Base-by-base conservation (phyloP, 2,888 invertebrate genomes). In the Drosophila paramelanica region DNA sequence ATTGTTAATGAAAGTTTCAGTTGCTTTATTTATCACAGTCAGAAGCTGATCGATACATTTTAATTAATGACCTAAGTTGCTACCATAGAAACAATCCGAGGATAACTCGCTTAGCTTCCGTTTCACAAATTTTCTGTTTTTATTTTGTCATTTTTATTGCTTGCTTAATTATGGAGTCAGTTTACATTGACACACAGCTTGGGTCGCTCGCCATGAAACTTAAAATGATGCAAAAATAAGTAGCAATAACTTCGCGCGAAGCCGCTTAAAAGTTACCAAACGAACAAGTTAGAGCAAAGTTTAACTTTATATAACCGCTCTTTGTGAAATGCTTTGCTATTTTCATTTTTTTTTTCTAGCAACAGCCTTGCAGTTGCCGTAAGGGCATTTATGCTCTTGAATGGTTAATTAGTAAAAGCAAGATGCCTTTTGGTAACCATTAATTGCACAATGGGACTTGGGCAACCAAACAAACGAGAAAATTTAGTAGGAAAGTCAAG, bases 231-330 rank as follows among this genome's bases (percentile, higher is more conserved):
- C 77, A 87, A 82, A 82, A 82, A 88, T 88, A 82, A 83, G 88
- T 83, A 83, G 84, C 74, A 89, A 86, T 86, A 88, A 88, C 73
- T 82, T 79, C 58, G 65, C 72, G 43, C 71, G 68, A 83, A 87
- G 85, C 87, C 88, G 84, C 88, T 87, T 89, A 84, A 89, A 88
- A 89, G 76, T 87, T 89, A 60, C 74, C 89, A 74, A 80, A 89
- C 81, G 78, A 78, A 70, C 71, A 77, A 65, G 62, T 80, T 67
- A 53, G 51, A 78, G 66, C 76, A 88, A 82, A 88, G 83, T 86
- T 87, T n/a, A 86, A 80, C 89, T 80, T 88, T 88, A 67, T 84
- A 71, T 83, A 80, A 83, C 74, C 74, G 69, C 71, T 59, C 72
- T 85, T 62, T 59, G 60, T 66, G 23, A 67, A 60, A 56, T 66